Base-by-base conservation (phyloP, 1,140 invertebrate species). In the Ceratoteleas bidentatus region DNA sequence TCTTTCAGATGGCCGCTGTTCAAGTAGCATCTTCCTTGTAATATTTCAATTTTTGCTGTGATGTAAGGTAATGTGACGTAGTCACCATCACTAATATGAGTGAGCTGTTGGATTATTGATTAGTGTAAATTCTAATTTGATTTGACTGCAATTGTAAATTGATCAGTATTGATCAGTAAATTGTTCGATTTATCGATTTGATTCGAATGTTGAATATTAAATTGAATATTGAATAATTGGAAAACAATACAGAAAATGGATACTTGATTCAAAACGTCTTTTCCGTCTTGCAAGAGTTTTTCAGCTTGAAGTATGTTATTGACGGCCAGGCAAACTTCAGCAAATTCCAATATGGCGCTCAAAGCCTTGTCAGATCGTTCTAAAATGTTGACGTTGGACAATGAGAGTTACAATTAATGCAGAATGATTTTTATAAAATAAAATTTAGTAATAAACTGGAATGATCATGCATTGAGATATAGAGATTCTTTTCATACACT, bases 311-410 rank as follows among this genome's bases (percentile, higher is more conserved):
- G 87, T 24, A 93, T 81, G 52, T 93, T 93, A 38, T 82, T 89
- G 6, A 85, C 88, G 3, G 90, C 87, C 38, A 94, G 88, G 38
- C 91, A 92, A 0, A 93, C 65, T 36, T 93, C 92, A 0, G 91
- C 90, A 13, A 92, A 93, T 70, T 93, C 93, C 13, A 94, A 78
- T 81, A 93, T 92, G 7, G 92, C 92, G 7, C 83, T 87, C 7
- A 92, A 69, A 0, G 87, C 84, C 69, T 89, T 85, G 24, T 90
- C 85, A 36, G 81, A 85, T 0, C 85, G 83, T 34, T 88, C 90
- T 91, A 33, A 34, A 73, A 77, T 6, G 13, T n/a, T 6, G 10
- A 49, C 13, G n/a, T 13, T 24, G 24, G 24, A 2, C 24, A 24
- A 24, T 24, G 24, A 24, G 24, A 24, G 4, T n/a, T 24, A 24